phyloP scores from a whole-genome alignment of 2,888 invertebrate genomes.

The Archips xylosteana region DNA sequence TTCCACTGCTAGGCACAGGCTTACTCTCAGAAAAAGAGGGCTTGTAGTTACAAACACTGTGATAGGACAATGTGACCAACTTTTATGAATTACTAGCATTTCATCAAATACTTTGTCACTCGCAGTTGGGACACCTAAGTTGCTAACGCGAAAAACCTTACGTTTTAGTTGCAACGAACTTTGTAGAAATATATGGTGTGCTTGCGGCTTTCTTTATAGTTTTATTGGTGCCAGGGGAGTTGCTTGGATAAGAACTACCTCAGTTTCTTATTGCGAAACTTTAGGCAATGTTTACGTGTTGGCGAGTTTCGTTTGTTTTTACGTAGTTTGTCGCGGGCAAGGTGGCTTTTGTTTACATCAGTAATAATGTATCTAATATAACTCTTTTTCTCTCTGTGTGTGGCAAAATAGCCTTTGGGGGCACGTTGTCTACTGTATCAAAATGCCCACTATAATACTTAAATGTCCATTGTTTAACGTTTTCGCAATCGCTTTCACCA shows the following conservation, averaged over 20 bases:
- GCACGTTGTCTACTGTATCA: too few species aligned
- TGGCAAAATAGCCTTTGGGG: too few species aligned
- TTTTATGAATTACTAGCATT: background rate
- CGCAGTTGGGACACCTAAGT: background rate
- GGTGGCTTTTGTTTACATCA: constrained; percentile 29
- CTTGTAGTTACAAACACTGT: too few species aligned
- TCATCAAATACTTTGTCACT: background rate
- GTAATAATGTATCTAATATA: too few species aligned
- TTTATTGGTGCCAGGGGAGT: constrained; percentile 52
- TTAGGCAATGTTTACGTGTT: constrained; percentile 45
- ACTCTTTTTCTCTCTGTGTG: too few species aligned
- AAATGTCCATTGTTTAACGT: too few species aligned
- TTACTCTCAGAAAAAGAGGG: too few species aligned
- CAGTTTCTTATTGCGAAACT: constrained; percentile 50
- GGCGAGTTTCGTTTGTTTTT: constrained; percentile 37
- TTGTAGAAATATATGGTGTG: constrained; percentile 40
- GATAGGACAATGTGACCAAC: background rate
- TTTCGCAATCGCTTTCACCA: too few species aligned
- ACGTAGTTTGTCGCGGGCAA: constrained; percentile 11
- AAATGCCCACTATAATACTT: too few species aligned
- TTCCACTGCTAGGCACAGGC: too few species aligned
- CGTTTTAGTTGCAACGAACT: constrained; percentile 32
- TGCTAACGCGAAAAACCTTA: constrained; percentile 25
- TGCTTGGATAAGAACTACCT: constrained; percentile 54
- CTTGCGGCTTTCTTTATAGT: constrained; percentile 51